Evolutionary conservation across 2,113 vertebrate genomes (phyloP), one percentile per base, ranked within the genome.

Genomic region (Pyrgilauda ruficollis): DNA sequence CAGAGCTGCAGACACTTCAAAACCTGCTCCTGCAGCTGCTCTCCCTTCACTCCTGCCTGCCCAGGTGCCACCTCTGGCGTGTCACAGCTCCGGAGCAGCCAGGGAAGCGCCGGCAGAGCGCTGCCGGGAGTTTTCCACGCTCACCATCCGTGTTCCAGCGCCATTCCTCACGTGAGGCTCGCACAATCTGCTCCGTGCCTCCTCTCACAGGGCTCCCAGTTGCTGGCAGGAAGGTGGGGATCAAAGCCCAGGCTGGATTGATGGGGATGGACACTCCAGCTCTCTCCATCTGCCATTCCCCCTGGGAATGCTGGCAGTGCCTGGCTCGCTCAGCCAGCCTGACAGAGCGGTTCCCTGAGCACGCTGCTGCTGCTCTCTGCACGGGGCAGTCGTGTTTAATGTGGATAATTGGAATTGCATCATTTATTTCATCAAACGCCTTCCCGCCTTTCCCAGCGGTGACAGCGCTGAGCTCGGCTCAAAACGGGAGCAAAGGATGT

Each of bases 341-440:
- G 90, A 30, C 67, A n/a, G 92, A 86, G 89, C 94, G 19, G 86
- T 83, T 80, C 67, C 37, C 82, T 7, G 7, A 33, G 33, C 84
- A 49, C 4, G 4, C 81, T 62, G 66, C 33, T 67, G 53, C 63
- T 33, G 73, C 3, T 26, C 87, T 8, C 31, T 64, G 58, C 80
- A 6, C 84, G 0, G 31, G 85, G 63, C 93, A 80, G 20, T 86
- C 78, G 1, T 47, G 83, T 84, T 92, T 63, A 33, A 68, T 64
- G 46, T 5, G 68, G 22, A 27, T 83, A 55, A 93, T 63, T 84
- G 80, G 84, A 88, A 96, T 90, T 79, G 89, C 61, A 85, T 35
- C 87, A 6, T 84, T 96, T 50, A 93, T 92, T 94, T 62, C 35
- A 89, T 58, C 83, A 37, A 91, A 76, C 8, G 67, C 66, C 58